phyloP scores from a whole-genome alignment of 1,140 invertebrate genomes.

The Agrypnia vestita region DNA sequence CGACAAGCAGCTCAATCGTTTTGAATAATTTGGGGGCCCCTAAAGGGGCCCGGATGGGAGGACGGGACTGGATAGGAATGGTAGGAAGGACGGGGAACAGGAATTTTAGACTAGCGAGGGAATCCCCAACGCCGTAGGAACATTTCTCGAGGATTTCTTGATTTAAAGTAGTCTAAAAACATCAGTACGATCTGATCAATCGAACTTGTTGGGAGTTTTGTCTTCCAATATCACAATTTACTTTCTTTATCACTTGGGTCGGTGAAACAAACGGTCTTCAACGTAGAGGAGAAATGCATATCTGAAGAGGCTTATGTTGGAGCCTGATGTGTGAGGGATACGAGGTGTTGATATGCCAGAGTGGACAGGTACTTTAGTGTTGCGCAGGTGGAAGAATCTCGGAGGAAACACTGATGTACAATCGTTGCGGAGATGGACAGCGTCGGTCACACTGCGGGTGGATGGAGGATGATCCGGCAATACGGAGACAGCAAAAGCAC shows the following conservation, averaged over 20 bases:
- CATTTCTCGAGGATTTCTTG: constrained; percentile 54
- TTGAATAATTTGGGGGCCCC: constrained; percentile 55
- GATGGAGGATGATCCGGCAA: not conserved
- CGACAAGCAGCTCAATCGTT: constrained; percentile 37
- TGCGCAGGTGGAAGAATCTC: constrained; percentile 46
- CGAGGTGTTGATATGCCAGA: constrained; percentile 32
- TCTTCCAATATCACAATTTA: constrained; percentile 50
- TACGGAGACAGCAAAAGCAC: not conserved
- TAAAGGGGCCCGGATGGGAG: constrained; percentile 55
- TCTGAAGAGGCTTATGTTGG: not conserved
- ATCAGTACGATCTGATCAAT: constrained; percentile 44
- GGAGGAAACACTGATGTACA: constrained; percentile 33
- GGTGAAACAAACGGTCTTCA: constrained; percentile 4
- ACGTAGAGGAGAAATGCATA: constrained; percentile 11
- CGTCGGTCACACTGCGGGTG: constrained; percentile 9
- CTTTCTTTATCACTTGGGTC: constrained; percentile 32
- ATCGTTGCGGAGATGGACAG: constrained; percentile 12
- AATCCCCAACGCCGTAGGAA: constrained; percentile 47
- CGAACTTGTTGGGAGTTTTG: constrained; percentile 45
- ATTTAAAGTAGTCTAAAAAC: constrained; percentile 46
- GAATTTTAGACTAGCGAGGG: constrained; percentile 25
- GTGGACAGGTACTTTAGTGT: constrained; percentile 44
- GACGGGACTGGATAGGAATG: constrained; percentile 45
- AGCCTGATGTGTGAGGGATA: not conserved
- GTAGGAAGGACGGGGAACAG: constrained; percentile 8